These are phyloP conservation scores for Thunnus maccoyii DNA, from an alignment of 2,113 vertebrate species.

Conservation along the genomic window DNA sequence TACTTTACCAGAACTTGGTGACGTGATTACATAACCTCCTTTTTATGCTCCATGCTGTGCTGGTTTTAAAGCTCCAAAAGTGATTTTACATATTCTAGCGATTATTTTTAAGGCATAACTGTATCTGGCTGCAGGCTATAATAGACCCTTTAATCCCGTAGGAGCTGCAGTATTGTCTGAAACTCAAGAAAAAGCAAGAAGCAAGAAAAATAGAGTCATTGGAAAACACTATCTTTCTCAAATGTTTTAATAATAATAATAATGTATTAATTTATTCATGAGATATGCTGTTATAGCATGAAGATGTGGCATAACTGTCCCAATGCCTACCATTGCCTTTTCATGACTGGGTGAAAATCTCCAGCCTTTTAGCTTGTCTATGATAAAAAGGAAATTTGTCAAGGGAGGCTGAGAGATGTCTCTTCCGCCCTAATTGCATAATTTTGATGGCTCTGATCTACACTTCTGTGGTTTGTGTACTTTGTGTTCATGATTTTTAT, in stretches of 20 bases:
- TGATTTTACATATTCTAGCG: constrained; percentile 38
- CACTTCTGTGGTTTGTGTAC: constrained; percentile 56
- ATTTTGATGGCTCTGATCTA: constrained; percentile 62
- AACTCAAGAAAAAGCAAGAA: not conserved
- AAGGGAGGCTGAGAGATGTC: constrained; percentile 49
- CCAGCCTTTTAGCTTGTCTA: constrained; percentile 28
- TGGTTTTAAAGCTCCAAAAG: constrained; percentile 28
- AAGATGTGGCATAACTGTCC: not conserved
- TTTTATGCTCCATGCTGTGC: not conserved
- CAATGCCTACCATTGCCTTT: constrained; percentile 2
- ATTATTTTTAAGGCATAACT: constrained; percentile 42
- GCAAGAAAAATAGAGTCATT: not conserved
- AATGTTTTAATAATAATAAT: not conserved
- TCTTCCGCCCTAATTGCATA: constrained; percentile 56
- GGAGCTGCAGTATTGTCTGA: constrained; percentile 15
- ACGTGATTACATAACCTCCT: constrained; percentile 34
- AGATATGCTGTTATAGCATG: not conserved
- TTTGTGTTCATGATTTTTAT: constrained; percentile 54
- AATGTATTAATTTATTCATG: not conserved
- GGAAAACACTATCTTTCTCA: not conserved
- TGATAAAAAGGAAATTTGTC: constrained; percentile 34
- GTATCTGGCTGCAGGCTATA: constrained; percentile 44
- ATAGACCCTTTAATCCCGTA: constrained; percentile 33
- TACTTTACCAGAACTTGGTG: constrained; percentile 22
- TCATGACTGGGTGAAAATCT: constrained; percentile 38